Evolutionary conservation across 2,113 vertebrate genomes (phyloP).

Genomic region (Podarcis cretensis): DNA sequence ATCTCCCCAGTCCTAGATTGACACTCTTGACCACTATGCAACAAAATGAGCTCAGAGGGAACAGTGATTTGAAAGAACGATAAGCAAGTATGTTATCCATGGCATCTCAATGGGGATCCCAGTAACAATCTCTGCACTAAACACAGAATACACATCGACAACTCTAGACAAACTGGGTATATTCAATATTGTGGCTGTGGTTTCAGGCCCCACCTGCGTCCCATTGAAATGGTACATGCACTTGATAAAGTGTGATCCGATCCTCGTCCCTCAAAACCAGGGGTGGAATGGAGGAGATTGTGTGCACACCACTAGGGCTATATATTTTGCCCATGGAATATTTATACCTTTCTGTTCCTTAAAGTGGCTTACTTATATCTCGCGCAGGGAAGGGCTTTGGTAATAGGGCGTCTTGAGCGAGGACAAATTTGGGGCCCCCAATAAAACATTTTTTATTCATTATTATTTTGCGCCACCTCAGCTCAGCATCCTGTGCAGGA

Average conservation of each 20-base stretch:
- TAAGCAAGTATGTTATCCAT: neutral
- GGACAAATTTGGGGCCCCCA: too few species aligned
- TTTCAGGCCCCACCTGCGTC: neutral
- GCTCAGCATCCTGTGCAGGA: too few species aligned
- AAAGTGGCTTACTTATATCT: neutral
- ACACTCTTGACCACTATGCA: neutral
- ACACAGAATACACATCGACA: neutral
- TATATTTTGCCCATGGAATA: neutral
- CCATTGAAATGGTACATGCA: neutral
- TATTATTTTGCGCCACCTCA: too few species aligned
- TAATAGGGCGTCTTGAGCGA: too few species aligned
- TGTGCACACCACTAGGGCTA: too few species aligned
- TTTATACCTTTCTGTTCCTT: neutral
- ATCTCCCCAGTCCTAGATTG: neutral
- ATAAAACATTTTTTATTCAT: too few species aligned
- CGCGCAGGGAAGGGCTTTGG: too few species aligned
- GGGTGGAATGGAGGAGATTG: neutral
- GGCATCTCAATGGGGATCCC: neutral
- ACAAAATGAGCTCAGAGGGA: neutral
- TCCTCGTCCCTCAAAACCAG: neutral
- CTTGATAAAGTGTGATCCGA: neutral
- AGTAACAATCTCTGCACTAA: neutral
- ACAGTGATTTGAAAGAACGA: neutral
- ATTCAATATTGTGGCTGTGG: neutral
- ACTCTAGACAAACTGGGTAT: neutral